Evolutionary conservation across 1,140 invertebrate species (phyloP), one percentile per base, ranked within the genome.

Genomic region (Holcopasites calliopsidis): DNA sequence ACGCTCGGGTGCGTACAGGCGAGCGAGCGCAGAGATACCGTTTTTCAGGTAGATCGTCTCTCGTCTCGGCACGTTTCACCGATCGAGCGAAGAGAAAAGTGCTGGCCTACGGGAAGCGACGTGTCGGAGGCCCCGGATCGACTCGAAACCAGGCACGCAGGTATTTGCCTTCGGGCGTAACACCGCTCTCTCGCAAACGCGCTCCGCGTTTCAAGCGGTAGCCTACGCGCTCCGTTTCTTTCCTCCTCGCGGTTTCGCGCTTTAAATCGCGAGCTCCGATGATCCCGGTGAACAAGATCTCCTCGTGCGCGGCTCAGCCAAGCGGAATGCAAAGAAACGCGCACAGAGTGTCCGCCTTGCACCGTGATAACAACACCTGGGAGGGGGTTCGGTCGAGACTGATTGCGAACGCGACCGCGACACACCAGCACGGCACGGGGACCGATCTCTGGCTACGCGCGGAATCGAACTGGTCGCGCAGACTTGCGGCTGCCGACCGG

Each of bases 91-190:
- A 62, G 52, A 64, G 55, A 64, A 58, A 73, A 52, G 50, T 61
- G 18, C 21, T 1, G 70, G 68, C 26, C 50, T 58, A 58, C 66
- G 66, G 66, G 49, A 64, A 61, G 64, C 66, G 68, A 66, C 75
- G 52, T 61, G 54, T 70, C 77, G 54, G 64, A 64, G 60, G 44
- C 38, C 23, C 54, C 54, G 52, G 64, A 64, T 79, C 70, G 68
- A 44, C 85, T 85, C 72, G 84, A 81, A 85, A 84, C 83, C 82
- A 82, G 82, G 73, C 83, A 66, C 81, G 88, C 85, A 89, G 85
- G 86, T 89, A 89, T 88, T 89, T 86, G 88, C 88, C 88, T 87
- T 69, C 60, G 77, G 86, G 87, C 86, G 69, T 54, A 13, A 66
- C 57, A 16, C 7, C n/a, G 68, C 58, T 84, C 77, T 66, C 68